Conservation (phyloP, 2,113 vertebrate genomes). For the Narcine bancroftii region DNA sequence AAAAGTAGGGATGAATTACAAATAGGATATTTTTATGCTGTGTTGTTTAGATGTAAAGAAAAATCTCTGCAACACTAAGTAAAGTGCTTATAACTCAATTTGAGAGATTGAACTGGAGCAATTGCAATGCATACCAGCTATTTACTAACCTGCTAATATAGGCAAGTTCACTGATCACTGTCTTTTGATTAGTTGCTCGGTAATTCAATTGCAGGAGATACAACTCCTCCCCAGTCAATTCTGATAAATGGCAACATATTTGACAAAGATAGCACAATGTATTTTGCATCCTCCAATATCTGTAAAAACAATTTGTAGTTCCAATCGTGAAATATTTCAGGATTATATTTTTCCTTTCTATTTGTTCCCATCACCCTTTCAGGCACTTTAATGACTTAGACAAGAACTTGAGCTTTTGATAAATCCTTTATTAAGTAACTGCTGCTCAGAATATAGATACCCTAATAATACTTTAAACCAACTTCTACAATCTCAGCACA, state of each 20-base stretch:
- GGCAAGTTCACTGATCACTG: not conserved
- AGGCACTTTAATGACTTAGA: slow-evolving; percentile 19
- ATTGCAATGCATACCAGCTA: not conserved
- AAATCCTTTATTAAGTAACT: slow-evolving; percentile 29
- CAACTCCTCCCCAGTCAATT: not conserved
- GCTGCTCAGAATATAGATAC: slow-evolving; percentile 15
- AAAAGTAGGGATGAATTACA: not conserved
- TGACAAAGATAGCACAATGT: not conserved
- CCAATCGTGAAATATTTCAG: not conserved
- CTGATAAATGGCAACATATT: not conserved
- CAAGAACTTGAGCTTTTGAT: slow-evolving; percentile 5
- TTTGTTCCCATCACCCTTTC: not conserved
- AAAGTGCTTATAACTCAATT: not conserved
- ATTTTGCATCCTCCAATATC: too few species aligned
- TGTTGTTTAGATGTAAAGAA: not conserved
- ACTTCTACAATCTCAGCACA: not conserved
- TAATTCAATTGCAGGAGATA: not conserved
- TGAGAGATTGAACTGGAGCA: not conserved
- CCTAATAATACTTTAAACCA: not conserved
- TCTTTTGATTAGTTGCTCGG: not conserved
- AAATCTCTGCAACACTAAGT: not conserved
- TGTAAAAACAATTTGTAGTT: not conserved
- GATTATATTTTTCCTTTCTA: not conserved
- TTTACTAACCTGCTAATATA: not conserved
- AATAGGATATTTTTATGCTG: not conserved